Evolutionary conservation across 2,113 vertebrate species (phyloP).

Genomic region (Monopterus albus): DNA sequence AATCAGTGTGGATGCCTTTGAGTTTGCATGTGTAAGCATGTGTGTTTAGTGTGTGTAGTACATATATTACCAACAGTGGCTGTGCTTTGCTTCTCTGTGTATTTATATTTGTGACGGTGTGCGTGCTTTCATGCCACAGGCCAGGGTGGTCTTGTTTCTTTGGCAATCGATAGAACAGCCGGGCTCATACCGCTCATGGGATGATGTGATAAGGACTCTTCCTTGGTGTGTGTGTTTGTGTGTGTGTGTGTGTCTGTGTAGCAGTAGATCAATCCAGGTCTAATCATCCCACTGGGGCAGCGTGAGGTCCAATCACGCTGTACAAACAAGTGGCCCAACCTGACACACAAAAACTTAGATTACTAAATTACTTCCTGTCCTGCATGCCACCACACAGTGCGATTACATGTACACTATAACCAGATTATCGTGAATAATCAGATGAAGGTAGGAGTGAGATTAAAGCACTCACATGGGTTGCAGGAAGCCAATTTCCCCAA

Average conservation of each 20-base stretch:
- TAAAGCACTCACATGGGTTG: slow-evolving; percentile 35
- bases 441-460: slow-evolving; percentile 36
- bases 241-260: slow-evolving; percentile 27
- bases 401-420: slow-evolving; percentile 35
- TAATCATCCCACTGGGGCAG: slow-evolving; percentile 76
- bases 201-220: slow-evolving; percentile 75
- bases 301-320: slow-evolving; percentile 73
- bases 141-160: slow-evolving; percentile 63
- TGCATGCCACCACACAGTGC: slow-evolving; percentile 7
- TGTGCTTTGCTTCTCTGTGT: slow-evolving; percentile 13
- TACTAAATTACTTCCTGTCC: slow-evolving; percentile 49
- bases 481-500: too few species aligned
- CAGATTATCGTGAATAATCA: slow-evolving; percentile 41
- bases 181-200: slow-evolving; percentile 65
- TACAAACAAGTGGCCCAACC: slow-evolving; percentile 67
- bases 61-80: slow-evolving; percentile 2
- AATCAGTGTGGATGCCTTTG: slow-evolving; percentile 16
- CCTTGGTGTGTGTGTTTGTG: slow-evolving; percentile 44
- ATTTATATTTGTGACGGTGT: slow-evolving; percentile 16
- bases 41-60: not conserved
- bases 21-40: slow-evolving; percentile 46
- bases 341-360: slow-evolving; percentile 65
- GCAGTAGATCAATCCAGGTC: slow-evolving; percentile 71
- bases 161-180: slow-evolving; percentile 65
- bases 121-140: slow-evolving; percentile 22